phyloP scores from a whole-genome alignment of 2,113 vertebrate genomes.

The Oxyura jamaicensis region DNA sequence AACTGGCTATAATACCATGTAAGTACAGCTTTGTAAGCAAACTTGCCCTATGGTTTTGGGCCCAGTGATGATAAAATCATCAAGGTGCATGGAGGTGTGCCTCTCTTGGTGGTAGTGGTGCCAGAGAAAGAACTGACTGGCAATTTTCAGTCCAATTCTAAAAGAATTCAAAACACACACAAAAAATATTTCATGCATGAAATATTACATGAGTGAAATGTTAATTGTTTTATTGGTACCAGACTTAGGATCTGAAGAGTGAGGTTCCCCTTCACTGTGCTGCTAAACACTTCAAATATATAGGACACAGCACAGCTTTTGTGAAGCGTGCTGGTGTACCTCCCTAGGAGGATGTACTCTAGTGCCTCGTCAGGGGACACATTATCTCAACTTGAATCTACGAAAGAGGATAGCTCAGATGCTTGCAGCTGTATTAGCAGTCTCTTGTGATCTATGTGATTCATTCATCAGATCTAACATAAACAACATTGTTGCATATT shows the following conservation, averaged over 20 bases:
- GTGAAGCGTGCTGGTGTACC: neutral
- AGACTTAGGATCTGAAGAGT: neutral
- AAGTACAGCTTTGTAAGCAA: neutral
- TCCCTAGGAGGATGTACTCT: neutral
- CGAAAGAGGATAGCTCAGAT: neutral
- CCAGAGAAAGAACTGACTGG: neutral
- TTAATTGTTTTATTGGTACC: neutral
- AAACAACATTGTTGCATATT: neutral
- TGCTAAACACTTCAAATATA: neutral
- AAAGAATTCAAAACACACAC: neutral
- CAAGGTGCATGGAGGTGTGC: neutral
- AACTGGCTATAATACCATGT: neutral
- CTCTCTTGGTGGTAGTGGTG: neutral
- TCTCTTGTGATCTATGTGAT: neutral
- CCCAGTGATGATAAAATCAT: neutral
- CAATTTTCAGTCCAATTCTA: neutral
- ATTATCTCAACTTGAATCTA: neutral
- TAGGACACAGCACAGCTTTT: neutral
- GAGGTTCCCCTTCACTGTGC: neutral
- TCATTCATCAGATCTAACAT: neutral
- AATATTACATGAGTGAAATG: neutral
- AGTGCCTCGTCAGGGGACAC: neutral
- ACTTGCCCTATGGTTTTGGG: neutral
- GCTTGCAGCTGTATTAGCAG: neutral
- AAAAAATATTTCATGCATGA: neutral